Base-by-base conservation (phyloP, 37 sponge, comb jelly and placozoan genomes). In the Geodia barretti region DNA sequence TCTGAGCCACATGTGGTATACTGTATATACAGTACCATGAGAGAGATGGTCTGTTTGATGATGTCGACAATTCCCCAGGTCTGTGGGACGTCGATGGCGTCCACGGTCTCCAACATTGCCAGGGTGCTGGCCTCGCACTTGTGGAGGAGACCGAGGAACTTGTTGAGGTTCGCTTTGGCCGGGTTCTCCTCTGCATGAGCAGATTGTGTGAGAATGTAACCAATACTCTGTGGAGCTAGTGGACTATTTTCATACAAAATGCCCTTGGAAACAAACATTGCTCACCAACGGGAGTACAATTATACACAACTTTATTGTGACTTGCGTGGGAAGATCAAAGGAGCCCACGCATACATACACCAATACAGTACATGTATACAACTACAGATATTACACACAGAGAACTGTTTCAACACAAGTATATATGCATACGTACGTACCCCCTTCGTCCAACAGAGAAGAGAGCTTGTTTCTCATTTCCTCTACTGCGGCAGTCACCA, bases 11-110 rank as follows among this genome's bases (percentile, higher is more conserved):
- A n/a, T n/a, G n/a, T n/a, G n/a, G n/a, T n/a, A n/a, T n/a, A n/a
- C n/a, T n/a, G n/a, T n/a, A n/a, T n/a, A n/a, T n/a, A n/a, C n/a
- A n/a, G n/a, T n/a, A 89, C 89, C 93, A 89, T 85, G 24, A 93
- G 83, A 25, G 62, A 70, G 61, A 74, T 72, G 1, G 93, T 83
- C 59, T 93, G 86, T 70, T 89, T 85, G 82, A 93, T 59, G 33
- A 93, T 79, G 78, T 93, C 93, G 41, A 88, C 82, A 24, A 26
- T 34, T 32, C 73, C 79, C 93, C 93, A 93, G 39, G 58, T 65
- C 35, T 68, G 69, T 9, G 93, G 83, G 29, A 85, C 66, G 39
- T 60, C 42, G n/a, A 93, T 85, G 40, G 62, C 60, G 28, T 82
- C 93, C 75, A 93, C 62, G 11, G 35, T 35, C 29, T 84, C 73